phyloP scores from a whole-genome alignment of 2,888 invertebrate genomes.

The Anthophora plumipes region DNA sequence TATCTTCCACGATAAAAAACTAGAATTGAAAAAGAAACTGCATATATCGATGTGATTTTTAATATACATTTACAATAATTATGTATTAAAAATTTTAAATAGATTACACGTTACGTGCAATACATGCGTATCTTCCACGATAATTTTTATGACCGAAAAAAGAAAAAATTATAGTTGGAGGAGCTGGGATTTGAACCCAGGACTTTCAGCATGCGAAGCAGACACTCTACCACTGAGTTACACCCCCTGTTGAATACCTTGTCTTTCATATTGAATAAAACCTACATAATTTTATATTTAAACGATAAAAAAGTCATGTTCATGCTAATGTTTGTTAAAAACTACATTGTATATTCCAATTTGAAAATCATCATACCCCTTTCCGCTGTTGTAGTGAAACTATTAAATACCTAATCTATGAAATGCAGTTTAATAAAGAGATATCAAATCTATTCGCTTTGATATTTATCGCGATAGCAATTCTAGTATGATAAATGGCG shows the following conservation, averaged over 20 bases:
- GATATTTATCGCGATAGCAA: background rate
- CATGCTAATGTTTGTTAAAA: background rate
- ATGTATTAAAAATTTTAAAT: too few species aligned
- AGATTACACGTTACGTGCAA: too few species aligned
- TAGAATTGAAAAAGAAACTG: too few species aligned
- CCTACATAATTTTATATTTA: background rate
- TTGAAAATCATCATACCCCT: background rate
- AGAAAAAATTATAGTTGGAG: conserved; percentile 65
- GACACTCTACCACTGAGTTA: conserved; percentile 85
- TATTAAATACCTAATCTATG: background rate
- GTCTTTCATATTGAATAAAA: background rate
- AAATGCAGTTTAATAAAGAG: background rate
- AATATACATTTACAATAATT: too few species aligned
- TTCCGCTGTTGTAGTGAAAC: background rate
- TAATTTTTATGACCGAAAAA: background rate
- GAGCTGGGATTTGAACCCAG: conserved; percentile 85
- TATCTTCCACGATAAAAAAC: too few species aligned
- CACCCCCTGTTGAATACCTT: conserved; percentile 78
- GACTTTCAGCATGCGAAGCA: conserved; percentile 85
- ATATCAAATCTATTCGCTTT: background rate
- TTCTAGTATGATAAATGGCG: background rate
- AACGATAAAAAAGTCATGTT: background rate
- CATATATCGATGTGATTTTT: too few species aligned
- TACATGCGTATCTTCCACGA: too few species aligned
- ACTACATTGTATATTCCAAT: background rate